Evolutionary conservation across 2,113 vertebrate species (phyloP), one percentile per base, ranked within the genome.

Genomic region (Cyanoramphus novaezelandiae): DNA sequence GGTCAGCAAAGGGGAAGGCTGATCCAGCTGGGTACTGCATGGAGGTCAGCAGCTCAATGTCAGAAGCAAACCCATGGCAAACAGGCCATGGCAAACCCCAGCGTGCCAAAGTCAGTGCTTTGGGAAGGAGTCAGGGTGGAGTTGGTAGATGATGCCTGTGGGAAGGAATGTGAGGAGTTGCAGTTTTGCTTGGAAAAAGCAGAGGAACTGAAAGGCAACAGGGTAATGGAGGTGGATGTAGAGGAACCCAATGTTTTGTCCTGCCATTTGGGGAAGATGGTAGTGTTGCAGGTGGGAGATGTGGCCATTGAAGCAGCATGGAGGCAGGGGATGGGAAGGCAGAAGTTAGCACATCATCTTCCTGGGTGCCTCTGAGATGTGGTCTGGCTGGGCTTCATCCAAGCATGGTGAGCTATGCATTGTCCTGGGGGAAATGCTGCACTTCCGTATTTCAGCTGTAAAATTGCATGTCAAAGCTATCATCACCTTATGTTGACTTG

Each of bases 11-110:
- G 10, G 10, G 16, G 19, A 68, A 84, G 11, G 23, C 6, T 71
- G 50, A 67, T 60, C 29, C 52, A 63, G 11, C 15, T 2, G 0
- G 17, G 16, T 29, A 19, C 20, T 16, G 10, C 2, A 0, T 35
- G 28, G 33, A 68, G 29, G 20, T 44, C 68, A 76, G 44, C 15
- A 55, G 47, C 33, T 70, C 41, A n/a, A 23, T 0, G 0, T 39
- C 39, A 71, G 31, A 65, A 75, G 50, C 21, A 53, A 44, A 13
- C 6, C 15, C 43, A 12, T 20, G 43, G 72, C 39, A 74, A 78
- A 82, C 9, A 90, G 37, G 25, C 23, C 68, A 44, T 6, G 35
- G 77, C 44, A 70, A 86, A 59, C 13, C 25, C 27, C 55, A 79
- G 23, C 21, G 43, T 60, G 19, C 4, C n/a, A 65, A 52, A 10